Conservation (phyloP, 2,113 vertebrate species). For the Gracilinanus agilis region DNA sequence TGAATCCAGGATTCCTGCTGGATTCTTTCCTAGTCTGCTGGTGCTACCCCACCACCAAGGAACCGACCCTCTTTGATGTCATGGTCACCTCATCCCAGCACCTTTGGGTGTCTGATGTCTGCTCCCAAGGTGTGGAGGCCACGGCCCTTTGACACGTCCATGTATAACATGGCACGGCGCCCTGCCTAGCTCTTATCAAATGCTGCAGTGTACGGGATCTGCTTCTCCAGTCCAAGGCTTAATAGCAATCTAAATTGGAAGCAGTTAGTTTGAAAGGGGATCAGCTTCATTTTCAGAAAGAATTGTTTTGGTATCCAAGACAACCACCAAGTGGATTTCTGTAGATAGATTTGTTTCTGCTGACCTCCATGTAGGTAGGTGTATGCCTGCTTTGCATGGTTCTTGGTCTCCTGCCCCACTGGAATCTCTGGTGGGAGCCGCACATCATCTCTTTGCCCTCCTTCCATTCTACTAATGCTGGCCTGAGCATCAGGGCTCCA, state of each 20-base stretch:
- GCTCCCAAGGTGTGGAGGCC: neutral
- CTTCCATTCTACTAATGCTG: neutral
- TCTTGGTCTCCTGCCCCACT: neutral
- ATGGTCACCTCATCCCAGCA: neutral
- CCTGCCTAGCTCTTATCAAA: neutral
- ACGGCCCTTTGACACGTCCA: neutral
- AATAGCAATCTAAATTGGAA: neutral
- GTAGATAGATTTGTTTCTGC: neutral
- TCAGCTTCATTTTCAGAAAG: neutral
- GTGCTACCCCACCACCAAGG: neutral
- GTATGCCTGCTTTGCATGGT: neutral
- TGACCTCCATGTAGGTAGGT: neutral
- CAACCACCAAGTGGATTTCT: neutral
- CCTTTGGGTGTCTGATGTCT: neutral
- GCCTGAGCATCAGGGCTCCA: neutral
- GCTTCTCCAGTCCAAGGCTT: neutral
- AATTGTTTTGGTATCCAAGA: neutral
- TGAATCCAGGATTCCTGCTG: neutral
- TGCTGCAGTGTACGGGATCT: neutral
- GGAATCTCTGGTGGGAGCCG: neutral
- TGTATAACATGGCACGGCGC: neutral
- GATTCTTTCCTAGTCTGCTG: neutral
- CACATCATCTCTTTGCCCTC: neutral
- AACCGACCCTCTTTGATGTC: neutral
- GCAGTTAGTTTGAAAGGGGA: neutral